phyloP scores from a whole-genome alignment of 2,113 vertebrate species.

The Dicentrarchus labrax region DNA sequence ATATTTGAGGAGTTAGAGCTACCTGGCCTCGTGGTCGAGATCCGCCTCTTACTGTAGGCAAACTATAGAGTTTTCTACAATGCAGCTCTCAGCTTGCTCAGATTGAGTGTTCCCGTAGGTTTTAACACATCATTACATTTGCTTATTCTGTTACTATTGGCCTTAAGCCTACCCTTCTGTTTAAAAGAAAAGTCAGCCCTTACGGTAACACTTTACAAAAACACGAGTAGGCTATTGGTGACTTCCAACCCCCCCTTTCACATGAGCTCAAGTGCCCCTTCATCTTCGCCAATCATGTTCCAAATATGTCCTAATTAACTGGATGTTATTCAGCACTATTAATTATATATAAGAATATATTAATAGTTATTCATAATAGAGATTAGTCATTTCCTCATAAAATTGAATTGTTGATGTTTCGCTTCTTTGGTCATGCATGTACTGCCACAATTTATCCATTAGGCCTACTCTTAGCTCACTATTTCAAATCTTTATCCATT shows the following conservation, averaged over 20 bases:
- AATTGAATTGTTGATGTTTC: background rate
- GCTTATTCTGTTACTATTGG: constrained; percentile 32
- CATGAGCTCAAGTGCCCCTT: background rate
- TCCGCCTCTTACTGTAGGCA: constrained; percentile 56
- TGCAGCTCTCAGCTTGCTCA: constrained; percentile 41
- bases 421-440: background rate
- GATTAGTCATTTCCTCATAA: background rate
- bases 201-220: constrained; percentile 10
- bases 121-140: constrained; percentile 27
- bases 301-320: background rate
- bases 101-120: constrained; percentile 25
- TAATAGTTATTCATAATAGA: background rate
- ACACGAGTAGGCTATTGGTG: background rate
- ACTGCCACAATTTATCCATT: background rate
- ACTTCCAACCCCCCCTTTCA: background rate
- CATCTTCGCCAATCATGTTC: background rate
- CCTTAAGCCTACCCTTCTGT: background rate
- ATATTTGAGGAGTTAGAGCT: constrained; percentile 78
- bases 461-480: no score
- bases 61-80: constrained; percentile 54
- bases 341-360: background rate
- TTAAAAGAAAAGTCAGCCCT: constrained; percentile 17
- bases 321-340: background rate
- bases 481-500: background rate
- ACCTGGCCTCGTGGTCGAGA: constrained; percentile 57